Percentiles rank a stretch among this genome's conserved stretches.
phyloP scores from a whole-genome alignment of 37 sponge, comb jelly and placozoan species.

The Aphrocallistes beatrix region DNA sequence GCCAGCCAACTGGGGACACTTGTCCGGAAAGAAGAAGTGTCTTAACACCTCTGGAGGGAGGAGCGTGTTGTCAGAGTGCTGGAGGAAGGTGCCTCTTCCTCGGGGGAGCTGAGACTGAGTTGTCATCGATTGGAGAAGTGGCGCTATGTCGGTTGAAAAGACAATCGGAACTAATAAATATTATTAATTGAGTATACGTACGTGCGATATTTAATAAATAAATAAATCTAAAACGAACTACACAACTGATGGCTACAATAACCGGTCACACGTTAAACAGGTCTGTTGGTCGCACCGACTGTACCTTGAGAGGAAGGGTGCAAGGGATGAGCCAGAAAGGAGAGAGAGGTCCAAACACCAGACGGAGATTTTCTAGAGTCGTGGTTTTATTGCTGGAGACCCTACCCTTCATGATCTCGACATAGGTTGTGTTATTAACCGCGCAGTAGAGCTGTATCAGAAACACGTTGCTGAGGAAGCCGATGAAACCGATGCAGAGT shows the following conservation, averaged over 20 bases:
- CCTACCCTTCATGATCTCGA: not conserved
- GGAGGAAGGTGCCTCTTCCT: not conserved
- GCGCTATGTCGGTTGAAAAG: too few relatives aligned
- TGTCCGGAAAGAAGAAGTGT: not conserved
- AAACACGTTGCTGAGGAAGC: not conserved
- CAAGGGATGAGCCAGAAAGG: not conserved
- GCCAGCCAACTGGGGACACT: not conserved
- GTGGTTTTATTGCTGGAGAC: not conserved
- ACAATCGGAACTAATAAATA: too few relatives aligned
- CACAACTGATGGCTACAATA: not conserved
- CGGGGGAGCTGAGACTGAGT: not conserved
- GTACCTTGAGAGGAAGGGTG: not conserved
- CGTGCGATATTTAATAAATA: too few relatives aligned
- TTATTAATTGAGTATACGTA: too few relatives aligned
- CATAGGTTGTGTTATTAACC: not conserved
- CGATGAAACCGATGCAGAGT: not conserved
- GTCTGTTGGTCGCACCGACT: not conserved
- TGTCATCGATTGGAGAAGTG: too few relatives aligned
- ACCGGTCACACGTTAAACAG: not conserved
- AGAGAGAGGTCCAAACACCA: not conserved
- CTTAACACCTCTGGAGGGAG: not conserved
- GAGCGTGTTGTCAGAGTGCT: not conserved
- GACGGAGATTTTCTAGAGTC: not conserved
- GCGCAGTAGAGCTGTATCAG: slow-evolving; percentile 2
- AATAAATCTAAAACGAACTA: not conserved